phyloP scores from a whole-genome alignment of 1,140 invertebrate genomes.

The Drosophila punjabiensis region DNA sequence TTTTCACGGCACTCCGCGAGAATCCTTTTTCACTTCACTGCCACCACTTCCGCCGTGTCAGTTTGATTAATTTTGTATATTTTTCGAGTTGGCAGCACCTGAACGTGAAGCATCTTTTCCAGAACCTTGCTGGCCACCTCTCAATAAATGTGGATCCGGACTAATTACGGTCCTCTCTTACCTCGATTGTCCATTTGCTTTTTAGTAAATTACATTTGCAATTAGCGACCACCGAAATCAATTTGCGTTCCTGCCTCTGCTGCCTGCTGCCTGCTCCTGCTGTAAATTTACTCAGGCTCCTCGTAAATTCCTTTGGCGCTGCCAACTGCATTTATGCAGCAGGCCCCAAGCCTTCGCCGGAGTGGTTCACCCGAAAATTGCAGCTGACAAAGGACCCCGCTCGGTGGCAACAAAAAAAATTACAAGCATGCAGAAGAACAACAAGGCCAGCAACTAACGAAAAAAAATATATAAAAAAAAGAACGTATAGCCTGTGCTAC shows the following conservation, averaged over 20 bases:
- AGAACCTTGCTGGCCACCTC: slow-evolving; percentile 7
- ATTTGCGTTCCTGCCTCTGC: slow-evolving; percentile 56
- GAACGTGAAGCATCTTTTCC: slow-evolving; percentile 42
- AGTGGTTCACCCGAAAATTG: slow-evolving; percentile 37
- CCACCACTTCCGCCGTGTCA: slow-evolving; percentile 9
- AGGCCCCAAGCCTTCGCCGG: slow-evolving; percentile 13
- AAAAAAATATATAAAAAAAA: neutral
- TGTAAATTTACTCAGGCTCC: slow-evolving; percentile 66
- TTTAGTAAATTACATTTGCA: slow-evolving; percentile 74
- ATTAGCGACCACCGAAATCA: slow-evolving; percentile 71
- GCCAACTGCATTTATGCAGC: slow-evolving; percentile 78
- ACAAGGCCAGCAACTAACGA: slow-evolving; percentile 22
- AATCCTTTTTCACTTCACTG: slow-evolving; percentile 5
- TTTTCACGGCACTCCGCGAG: slow-evolving; percentile 44
- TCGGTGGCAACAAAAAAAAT: neutral
- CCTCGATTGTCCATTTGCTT: slow-evolving; percentile 21
- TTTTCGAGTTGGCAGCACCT: slow-evolving; percentile 32
- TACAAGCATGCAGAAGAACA: slow-evolving; percentile 19
- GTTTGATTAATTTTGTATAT: slow-evolving; percentile 76
- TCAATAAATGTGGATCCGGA: neutral
- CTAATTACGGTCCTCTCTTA: slow-evolving; percentile 53
- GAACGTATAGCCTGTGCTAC: slow-evolving; percentile 22
- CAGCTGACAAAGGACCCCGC: slow-evolving; percentile 46
- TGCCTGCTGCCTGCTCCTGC: slow-evolving; percentile 27
- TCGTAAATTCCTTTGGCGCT: slow-evolving; percentile 77